Base-by-base conservation (phyloP, 2,113 vertebrate genomes). In the Lichenostomus cassidix region DNA sequence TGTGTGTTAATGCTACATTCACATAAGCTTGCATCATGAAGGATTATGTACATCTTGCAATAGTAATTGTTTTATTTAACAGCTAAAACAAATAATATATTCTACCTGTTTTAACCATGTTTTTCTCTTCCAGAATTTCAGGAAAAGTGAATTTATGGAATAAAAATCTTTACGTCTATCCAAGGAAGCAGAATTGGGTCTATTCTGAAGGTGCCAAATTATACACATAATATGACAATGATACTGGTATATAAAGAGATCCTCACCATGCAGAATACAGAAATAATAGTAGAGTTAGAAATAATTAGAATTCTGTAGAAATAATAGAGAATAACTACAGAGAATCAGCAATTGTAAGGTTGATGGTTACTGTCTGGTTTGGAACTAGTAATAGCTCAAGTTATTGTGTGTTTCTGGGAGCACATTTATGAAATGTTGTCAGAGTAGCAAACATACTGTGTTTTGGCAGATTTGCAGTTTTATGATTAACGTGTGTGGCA, bases 101-200 rank as follows among this genome's bases (percentile, higher is more conserved):
- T 73, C 21, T 69, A 27, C 49, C 18, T 89, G 21, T 58, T 91
- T 95, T 87, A 90, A 94, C 76, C 22, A 21, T 49, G 22, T 93
- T 93, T 96, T 95, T 97, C 60, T 97, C 94, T 97, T 97, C 76
- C 95, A 97, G 92, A 97, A 83, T 74, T 95, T 35, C 90, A 93
- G 94, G 60, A 88, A 86, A 95, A 68, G n/a, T 74, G 87, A 94
- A 77, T 91, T 55, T 95, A 41, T 86, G 94, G 88, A 91, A 77
- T 95, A 93, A 90, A 95, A 94, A 78, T 60, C 79, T 93, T 90
- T 90, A 25, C 88, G 20, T 81, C 92, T 92, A 33, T 87, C 83
- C 88, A 78, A 93, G 58, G 92, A 90, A 93, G 64, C 85, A 94
- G 83, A 90, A 89, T 86, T 83, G 3, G 13, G 68, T 86, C 63